These are phyloP conservation scores for Miopithecus talapoin DNA, from an alignment of 2,797 vertebrate species.

Conservation along the genomic window DNA sequence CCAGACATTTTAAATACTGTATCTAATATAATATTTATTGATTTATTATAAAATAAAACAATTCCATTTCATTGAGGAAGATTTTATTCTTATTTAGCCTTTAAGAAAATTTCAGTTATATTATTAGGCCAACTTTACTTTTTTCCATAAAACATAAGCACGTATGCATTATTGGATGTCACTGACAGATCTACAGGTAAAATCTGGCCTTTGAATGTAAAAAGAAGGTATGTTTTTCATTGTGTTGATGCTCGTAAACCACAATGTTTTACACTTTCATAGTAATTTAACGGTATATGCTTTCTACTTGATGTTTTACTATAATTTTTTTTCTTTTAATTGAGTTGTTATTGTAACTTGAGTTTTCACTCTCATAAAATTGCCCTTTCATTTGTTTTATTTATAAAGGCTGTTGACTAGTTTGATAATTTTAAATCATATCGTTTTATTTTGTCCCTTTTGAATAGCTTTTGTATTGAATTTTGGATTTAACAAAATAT, in stretches of 20 bases:
- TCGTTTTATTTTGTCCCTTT: not conserved
- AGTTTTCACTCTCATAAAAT: not conserved
- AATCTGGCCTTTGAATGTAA: not conserved
- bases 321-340: not conserved
- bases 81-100: not conserved
- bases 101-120: not conserved
- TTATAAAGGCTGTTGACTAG: not conserved
- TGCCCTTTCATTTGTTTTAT: not conserved
- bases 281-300: not conserved
- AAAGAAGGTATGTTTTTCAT: not conserved
- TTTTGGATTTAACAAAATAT: not conserved
- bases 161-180: not conserved
- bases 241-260: not conserved
- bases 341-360: not conserved
- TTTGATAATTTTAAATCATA: not conserved
- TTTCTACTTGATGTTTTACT: not conserved
- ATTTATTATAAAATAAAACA: not conserved
- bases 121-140: not conserved
- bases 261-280: not conserved
- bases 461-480: not conserved
- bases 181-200: not conserved
- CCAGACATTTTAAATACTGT: not conserved
- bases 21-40: not conserved
- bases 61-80: not conserved
- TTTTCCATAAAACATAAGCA: not conserved